phyloP scores from a whole-genome alignment of 2,888 invertebrate genomes.

The Adela reaumurella region DNA sequence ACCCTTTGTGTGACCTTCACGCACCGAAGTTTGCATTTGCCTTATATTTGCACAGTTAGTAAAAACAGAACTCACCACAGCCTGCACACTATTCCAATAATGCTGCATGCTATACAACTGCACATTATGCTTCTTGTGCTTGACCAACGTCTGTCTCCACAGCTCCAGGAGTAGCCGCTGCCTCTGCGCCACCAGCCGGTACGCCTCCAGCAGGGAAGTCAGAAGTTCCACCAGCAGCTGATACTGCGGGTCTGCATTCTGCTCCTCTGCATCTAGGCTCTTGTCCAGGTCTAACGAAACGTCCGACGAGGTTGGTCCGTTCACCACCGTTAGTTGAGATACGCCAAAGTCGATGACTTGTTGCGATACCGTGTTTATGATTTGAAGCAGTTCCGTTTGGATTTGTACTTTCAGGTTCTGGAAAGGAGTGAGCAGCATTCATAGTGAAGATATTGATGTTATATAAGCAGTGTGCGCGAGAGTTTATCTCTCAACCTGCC shows the following conservation, averaged over 20 bases:
- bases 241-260: constrained; percentile 20
- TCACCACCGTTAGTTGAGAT: constrained; percentile 14
- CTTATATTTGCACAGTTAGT: too few relatives aligned
- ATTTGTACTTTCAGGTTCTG: constrained; percentile 80
- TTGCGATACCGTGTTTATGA: constrained; percentile 76
- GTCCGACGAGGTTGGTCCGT: constrained; percentile 3
- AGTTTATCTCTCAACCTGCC: too few relatives aligned
- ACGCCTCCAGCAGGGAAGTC: constrained; percentile 75
- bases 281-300: background rate
- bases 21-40: too few relatives aligned
- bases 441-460: too few relatives aligned
- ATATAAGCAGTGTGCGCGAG: too few relatives aligned
- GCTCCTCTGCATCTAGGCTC: constrained; percentile 8
- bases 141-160: constrained; percentile 55
- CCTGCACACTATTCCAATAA: constrained; percentile 88
- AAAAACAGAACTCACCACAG: constrained; percentile 77
- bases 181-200: constrained; percentile 75
- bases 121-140: constrained; percentile 44
- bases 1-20: too few relatives aligned
- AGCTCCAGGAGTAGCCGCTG: constrained; percentile 67
- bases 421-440: constrained; percentile 12
- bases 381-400: constrained; percentile 74
- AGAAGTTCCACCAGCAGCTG: constrained; percentile 59
- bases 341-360: constrained; percentile 64
- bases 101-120: constrained; percentile 68